A percentile compares a stretch with the other conserved stretches of the same genome.
Conservation (phyloP, 2,888 invertebrate genomes). For the Dryobota labecula region DNA sequence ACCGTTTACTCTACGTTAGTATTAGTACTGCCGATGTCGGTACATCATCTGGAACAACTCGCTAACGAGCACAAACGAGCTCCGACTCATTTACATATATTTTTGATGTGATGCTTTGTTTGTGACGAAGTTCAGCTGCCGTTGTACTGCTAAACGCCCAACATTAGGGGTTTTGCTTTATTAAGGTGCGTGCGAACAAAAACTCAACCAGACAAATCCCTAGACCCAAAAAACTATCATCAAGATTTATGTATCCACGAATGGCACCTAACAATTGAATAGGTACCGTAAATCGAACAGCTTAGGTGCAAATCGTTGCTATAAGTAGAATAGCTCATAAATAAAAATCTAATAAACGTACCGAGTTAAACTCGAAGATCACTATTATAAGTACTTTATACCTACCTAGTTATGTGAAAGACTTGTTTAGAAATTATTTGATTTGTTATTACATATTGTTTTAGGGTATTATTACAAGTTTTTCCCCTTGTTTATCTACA, state of each 20-base stretch:
- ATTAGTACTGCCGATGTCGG: not conserved
- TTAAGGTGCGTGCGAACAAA: not conserved
- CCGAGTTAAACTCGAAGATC: too few species aligned
- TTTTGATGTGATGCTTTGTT: constrained; percentile 36
- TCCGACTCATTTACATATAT: constrained; percentile 33
- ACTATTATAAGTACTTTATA: too few species aligned
- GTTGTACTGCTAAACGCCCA: not conserved
- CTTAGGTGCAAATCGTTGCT: not conserved
- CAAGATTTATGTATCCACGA: not conserved
- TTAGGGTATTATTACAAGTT: not conserved
- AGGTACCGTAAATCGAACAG: not conserved
- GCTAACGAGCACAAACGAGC: constrained; percentile 40
- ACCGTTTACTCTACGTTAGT: constrained; percentile 2
- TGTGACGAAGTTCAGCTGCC: constrained; percentile 14
- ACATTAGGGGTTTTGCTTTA: not conserved
- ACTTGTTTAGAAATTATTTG: not conserved
- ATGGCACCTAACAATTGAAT: not conserved
- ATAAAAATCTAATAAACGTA: not conserved
- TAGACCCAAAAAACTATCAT: not conserved
- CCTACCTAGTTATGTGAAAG: not conserved
- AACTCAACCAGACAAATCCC: too few species aligned
- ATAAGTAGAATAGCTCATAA: not conserved
- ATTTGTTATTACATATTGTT: not conserved
- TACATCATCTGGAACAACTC: constrained; percentile 6
- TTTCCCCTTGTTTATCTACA: not conserved